Percentiles rank a stretch among this genome's conserved stretches.
Evolutionary conservation across 2,113 vertebrate species (phyloP).

Genomic region (Actinemys pallida): DNA sequence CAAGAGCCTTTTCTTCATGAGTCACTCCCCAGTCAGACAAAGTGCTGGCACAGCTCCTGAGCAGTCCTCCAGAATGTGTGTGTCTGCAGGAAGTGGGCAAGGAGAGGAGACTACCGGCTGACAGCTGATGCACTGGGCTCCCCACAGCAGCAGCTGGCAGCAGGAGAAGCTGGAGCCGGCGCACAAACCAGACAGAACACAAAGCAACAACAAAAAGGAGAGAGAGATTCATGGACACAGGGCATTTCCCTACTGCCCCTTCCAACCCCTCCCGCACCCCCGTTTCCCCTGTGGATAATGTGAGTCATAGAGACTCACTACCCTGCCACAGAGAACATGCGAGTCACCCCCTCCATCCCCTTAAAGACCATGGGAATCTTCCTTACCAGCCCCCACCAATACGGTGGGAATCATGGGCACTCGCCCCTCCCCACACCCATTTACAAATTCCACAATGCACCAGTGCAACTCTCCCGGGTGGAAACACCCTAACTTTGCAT

Average conservation of each 20-base stretch:
- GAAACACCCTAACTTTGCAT: neutral
- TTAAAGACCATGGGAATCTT: neutral
- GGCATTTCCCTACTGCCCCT: conserved; percentile 35
- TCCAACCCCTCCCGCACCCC: neutral
- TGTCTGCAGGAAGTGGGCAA: conserved; percentile 76
- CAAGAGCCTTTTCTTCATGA: conserved; percentile 71
- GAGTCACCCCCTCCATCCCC: conserved; percentile 18
- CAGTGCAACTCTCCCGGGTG: neutral
- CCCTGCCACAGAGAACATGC: neutral
- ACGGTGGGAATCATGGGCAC: neutral
- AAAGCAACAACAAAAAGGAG: neutral
- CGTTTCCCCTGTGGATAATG: neutral
- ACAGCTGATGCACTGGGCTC: neutral
- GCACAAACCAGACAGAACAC: neutral
- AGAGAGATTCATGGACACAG: conserved; percentile 24
- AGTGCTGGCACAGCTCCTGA: conserved; percentile 63
- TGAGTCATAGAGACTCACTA: conserved; percentile 59
- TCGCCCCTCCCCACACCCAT: neutral
- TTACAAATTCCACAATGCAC: neutral
- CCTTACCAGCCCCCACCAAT: neutral
- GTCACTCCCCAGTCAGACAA: conserved; percentile 76
- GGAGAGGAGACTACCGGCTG: conserved; percentile 10
- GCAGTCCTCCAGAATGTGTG: conserved; percentile 59
- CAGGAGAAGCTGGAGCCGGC: neutral
- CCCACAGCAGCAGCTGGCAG: neutral